Base-by-base conservation (phyloP, 1,140 invertebrate species). In the Chelonus insularis region DNA sequence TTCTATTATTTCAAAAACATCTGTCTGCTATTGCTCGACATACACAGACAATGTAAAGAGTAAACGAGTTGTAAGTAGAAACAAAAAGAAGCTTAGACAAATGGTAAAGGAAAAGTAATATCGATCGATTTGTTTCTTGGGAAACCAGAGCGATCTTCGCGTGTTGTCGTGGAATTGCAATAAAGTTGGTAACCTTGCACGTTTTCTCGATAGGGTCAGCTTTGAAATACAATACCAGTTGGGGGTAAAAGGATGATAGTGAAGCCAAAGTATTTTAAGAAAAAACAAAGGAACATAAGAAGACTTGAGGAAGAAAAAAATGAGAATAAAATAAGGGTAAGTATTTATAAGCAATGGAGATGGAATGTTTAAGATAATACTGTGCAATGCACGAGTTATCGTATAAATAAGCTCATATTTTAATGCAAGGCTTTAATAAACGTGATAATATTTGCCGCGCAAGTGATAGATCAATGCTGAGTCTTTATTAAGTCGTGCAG, bases 401-500 rank as follows among this genome's bases (percentile, higher is more conserved):
- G 62, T 61, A 68, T 68, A 68, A 61, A 60, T 60, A 62, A 52
- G 66, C 60, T 68, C 59, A 61, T 66, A 67, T 68, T 72, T 73
- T 68, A 65, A 75, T 67, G 45, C 66, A 43, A 34, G 43, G 36
- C 48, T 74, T 74, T 68, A 74, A 73, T 70, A 73, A 52, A 69
- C 57, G 62, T 66, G 68, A 68, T 65, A 68, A 68, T 67, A 55
- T 55, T 57, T 20, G 54, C 29, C 39, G 55, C 23, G 32, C 29
- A 29, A 60, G 29, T 18, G 61, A 50, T 55, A 65, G 64, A 64
- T 61, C 45, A 45, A 63, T 11, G 32, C 52, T 61, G 61, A 56
- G 57, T 45, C 57, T 72, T 73, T 69, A 71, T 74, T 73, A 73
- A 75, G 66, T 70, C 64, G 66, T 68, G 64, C 67, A 36, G 16